phyloP scores from a whole-genome alignment of 2,113 vertebrate genomes.

The Brachirus orientalis region DNA sequence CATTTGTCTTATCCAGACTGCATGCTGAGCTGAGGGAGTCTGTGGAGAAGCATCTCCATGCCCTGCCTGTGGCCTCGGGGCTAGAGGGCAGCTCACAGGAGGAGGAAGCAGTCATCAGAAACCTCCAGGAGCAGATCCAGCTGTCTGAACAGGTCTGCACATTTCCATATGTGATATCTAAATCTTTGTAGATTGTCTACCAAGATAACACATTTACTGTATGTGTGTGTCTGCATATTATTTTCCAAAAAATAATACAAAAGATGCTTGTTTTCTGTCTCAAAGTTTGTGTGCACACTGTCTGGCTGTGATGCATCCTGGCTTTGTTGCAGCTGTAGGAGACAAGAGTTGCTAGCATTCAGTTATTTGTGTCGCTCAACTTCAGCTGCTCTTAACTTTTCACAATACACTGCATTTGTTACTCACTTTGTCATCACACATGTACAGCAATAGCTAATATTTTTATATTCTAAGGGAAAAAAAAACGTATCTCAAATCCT shows the following conservation, averaged over 20 bases:
- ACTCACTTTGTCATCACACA: neutral
- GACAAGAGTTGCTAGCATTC: neutral
- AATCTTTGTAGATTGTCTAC: neutral
- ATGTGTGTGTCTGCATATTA: neutral
- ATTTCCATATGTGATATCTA: neutral
- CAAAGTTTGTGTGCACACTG: neutral
- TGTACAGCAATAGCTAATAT: neutral
- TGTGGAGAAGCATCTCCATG: constrained; percentile 88
- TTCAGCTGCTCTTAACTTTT: neutral
- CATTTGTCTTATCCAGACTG: constrained; percentile 74
- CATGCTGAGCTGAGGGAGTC: constrained; percentile 86
- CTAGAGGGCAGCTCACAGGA: constrained; percentile 62
- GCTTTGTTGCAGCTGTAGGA: neutral
- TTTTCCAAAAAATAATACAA: neutral
- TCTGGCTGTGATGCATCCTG: neutral
- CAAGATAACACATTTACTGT: neutral
- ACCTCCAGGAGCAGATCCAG: constrained; percentile 88
- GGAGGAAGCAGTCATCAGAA: constrained; percentile 81
- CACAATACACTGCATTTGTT: neutral
- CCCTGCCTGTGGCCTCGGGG: constrained; percentile 69
- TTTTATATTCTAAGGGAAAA: neutral
- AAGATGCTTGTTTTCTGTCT: neutral
- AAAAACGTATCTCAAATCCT: too few species aligned
- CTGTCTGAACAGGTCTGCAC: constrained; percentile 83
- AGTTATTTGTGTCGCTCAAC: neutral